Evolutionary conservation across 2,888 invertebrate species (phyloP), one percentile per base, ranked within the genome.

Genomic region (Pediacus dermestoides): DNA sequence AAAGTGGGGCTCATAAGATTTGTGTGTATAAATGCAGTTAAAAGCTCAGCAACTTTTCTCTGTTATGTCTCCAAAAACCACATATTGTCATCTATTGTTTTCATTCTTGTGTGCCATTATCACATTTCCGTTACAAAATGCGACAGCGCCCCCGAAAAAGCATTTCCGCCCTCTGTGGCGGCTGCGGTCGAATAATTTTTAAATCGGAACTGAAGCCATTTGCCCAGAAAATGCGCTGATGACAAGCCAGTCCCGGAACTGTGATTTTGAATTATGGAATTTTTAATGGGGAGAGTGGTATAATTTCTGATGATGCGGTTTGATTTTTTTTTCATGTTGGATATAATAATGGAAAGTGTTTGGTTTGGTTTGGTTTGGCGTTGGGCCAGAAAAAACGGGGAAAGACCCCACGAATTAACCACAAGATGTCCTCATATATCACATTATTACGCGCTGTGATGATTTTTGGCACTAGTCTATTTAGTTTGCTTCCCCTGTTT

Each of bases 391-490:
- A n/a, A n/a, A n/a, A n/a, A n/a, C n/a, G n/a, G n/a, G n/a, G n/a
- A n/a, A n/a, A n/a, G 33, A 58, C 61, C 63, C 64, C 60, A 56
- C 55, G 60, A 63, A 65, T 66, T 64, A 64, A 61, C 65, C 64
- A 53, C 62, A 57, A 57, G 56, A 60, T 56, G 61, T 56, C 57
- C 53, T 56, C 61, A 60, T 66, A 66, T 61, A 67, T 67, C 66
- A 66, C 53, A 48, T 60, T 62, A 66, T 66, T 67, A 66, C 63
- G 60, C 61, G 60, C 59, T 42, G 62, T 57, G 61, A 66, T 66
- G 66, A 66, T 61, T 66, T 64, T 61, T 58, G 57, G 53, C 60
- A 55, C 57, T 53, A 52, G 53, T 53, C 58, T 64, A 64, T 66
- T 64, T 64, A 63, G 60, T 65, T 60, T 58, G 52, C 56, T 53